Base-by-base conservation (phyloP, 1,140 invertebrate species). In the Planococcus citri region DNA sequence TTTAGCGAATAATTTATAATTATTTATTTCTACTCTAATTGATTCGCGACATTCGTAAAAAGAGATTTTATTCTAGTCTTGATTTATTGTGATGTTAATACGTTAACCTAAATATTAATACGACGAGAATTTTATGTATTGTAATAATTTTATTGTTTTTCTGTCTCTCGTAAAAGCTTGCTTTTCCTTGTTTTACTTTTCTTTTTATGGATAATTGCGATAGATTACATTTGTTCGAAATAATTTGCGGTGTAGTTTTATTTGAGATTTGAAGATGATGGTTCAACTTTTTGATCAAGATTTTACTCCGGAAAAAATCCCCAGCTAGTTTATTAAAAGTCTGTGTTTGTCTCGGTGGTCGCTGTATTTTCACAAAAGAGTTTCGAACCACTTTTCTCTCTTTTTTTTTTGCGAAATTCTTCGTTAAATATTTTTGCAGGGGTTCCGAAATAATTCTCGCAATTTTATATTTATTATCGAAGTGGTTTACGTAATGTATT, bases 41-140 rank as follows among this genome's bases (percentile, higher is more conserved):
- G 3, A 25, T 27, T 64, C 60, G 60, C 60, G 25, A 64, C 60
- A 64, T 27, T 64, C 25, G 60, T 64, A 10, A 25, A 64, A 27
- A 25, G 60, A 64, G 25, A 24, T 64, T 27, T 64, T 64, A 64
- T 64, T 64, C 60, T 64, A 64, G 60, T 64, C 60, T 64, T 27
- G 60, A 64, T 64, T 22, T 64, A 64, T 64, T 64, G 60, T 64
- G 60, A 64, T 64, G 60, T 64, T 64, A 51, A 51, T 51, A 51
- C 41, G 41, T 51, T 51, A 51, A 51, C 41, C 41, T 51, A 51
- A 51, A 51, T 51, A 51, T 51, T 51, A 51, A 51, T 17, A 9
- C 41, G 41, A 51, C 17, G 41, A 14, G 14, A 51, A n/a, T 51
- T 51, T 17, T 51, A 51, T 51, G 4, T 51, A 4, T 51, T 51